Percentiles rank a stretch among this genome's conserved stretches.
Evolutionary conservation across 2,888 invertebrate genomes (phyloP).

Genomic region (Trissolcus japonicus): DNA sequence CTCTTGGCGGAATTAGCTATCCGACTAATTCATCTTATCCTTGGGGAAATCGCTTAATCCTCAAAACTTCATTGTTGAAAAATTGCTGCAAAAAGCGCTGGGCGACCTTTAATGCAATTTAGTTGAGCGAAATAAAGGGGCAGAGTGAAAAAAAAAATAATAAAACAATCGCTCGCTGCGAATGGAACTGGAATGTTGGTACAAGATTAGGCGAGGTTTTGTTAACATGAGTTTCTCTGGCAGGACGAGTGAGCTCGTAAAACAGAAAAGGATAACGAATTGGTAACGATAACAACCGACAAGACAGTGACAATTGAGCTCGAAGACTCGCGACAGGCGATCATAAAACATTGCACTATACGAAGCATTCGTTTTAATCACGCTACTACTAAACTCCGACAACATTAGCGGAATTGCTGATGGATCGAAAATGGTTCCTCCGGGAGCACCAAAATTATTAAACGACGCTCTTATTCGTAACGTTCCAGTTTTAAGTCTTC

Average conservation of each 20-base stretch:
- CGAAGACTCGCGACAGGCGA: constrained; percentile 36
- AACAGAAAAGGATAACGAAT: no score
- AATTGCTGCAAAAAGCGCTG: constrained; percentile 24
- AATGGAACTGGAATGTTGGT: no score
- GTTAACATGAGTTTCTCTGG: no score
- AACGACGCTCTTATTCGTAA: background rate
- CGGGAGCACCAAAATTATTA: constrained; percentile 29
- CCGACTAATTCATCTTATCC: constrained; percentile 46
- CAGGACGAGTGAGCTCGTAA: no score
- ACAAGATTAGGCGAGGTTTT: no score
- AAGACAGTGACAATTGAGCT: constrained; percentile 41
- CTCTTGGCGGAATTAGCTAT: constrained; percentile 27
- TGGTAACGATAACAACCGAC: constrained; percentile 15
- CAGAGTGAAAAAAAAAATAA: constrained; percentile 7
- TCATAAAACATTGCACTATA: constrained; percentile 35
- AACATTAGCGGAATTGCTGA: constrained; percentile 30
- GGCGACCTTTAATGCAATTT: constrained; percentile 3
- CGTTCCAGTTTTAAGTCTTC: background rate
- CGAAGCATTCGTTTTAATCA: constrained; percentile 44
- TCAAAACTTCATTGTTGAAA: constrained; percentile 42
- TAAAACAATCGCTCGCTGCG: background rate
- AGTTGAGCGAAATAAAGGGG: background rate
- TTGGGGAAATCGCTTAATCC: constrained; percentile 41
- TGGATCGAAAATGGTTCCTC: background rate
- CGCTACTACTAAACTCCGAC: constrained; percentile 17